Evolutionary conservation across 2,797 vertebrate genomes (phyloP).

Genomic region (Chiroxiphia lanceolata): DNA sequence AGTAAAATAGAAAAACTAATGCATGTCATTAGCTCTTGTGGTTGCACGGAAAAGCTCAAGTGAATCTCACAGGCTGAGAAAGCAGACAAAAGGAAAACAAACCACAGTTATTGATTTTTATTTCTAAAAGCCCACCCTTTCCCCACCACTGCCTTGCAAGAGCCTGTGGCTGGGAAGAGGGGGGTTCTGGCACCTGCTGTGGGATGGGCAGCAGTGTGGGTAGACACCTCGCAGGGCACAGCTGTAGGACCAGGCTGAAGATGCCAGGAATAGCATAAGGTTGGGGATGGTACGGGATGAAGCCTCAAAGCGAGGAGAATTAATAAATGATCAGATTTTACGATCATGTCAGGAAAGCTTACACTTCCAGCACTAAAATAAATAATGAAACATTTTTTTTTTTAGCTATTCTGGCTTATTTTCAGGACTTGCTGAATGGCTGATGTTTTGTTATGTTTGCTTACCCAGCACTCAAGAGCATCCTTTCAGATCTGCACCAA

Average conservation of each 20-base stretch:
- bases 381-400: conserved; percentile 67
- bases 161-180: neutral
- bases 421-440: conserved; percentile 60
- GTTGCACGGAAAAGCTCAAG: neutral
- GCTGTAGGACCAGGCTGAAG: neutral
- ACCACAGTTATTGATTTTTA: neutral
- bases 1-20: neutral
- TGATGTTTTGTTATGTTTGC: conserved; percentile 66
- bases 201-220: neutral
- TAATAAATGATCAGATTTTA: conserved; percentile 76
- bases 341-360: conserved; percentile 72
- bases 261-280: neutral
- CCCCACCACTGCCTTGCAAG: rapidly evolving
- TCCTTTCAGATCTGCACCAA: conserved; percentile 54
- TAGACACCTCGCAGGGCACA: neutral
- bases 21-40: neutral
- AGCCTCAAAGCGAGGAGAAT: conserved; percentile 50
- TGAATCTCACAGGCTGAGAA: neutral
- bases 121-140: neutral
- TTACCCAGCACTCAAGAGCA: conserved; percentile 53
- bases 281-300: neutral
- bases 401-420: conserved; percentile 59
- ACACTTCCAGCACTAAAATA: conserved; percentile 74
- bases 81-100: conserved; percentile 25
- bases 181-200: neutral